Percentiles rank a stretch among this genome's conserved stretches.
Conservation (phyloP, 2,888 invertebrate species). For the Dorcus hopei region DNA sequence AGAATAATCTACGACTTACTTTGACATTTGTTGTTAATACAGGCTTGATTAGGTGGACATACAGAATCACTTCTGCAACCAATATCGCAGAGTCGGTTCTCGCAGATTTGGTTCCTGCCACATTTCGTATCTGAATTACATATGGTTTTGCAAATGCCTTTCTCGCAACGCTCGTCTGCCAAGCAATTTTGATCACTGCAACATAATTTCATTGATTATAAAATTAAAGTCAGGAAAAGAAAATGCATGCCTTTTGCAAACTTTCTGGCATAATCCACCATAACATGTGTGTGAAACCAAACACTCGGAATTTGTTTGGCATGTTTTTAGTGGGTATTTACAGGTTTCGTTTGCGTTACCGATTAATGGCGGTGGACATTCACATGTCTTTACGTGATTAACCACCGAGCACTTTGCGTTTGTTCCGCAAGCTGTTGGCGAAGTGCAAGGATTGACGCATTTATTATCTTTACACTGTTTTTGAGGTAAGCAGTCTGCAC, state of each 20-base stretch:
- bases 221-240: neutral
- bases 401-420: constrained; percentile 72
- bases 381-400: constrained; percentile 72
- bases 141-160: constrained; percentile 77
- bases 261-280: constrained; percentile 72
- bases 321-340: constrained; percentile 63
- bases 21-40: constrained; percentile 78
- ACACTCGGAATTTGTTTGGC: constrained; percentile 67
- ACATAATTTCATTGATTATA: constrained; percentile 16
- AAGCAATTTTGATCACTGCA: constrained; percentile 76
- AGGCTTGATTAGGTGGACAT: constrained; percentile 73
- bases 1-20: constrained; percentile 52
- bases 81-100: constrained; percentile 78
- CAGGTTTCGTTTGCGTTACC: constrained; percentile 77
- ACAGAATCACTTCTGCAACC: constrained; percentile 83
- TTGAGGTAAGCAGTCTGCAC: constrained; percentile 70
- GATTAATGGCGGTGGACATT: constrained; percentile 66
- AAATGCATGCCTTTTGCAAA: constrained; percentile 66
- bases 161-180: constrained; percentile 81
- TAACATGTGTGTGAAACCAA: constrained; percentile 70
- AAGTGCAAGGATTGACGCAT: constrained; percentile 72
- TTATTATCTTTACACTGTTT: constrained; percentile 75
- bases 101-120: constrained; percentile 78
- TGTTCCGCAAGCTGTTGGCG: constrained; percentile 77
- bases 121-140: constrained; percentile 86